These are phyloP conservation scores for Thereva nobilitata DNA, from an alignment of 2,888 invertebrate genomes.

Conservation along the genomic window DNA sequence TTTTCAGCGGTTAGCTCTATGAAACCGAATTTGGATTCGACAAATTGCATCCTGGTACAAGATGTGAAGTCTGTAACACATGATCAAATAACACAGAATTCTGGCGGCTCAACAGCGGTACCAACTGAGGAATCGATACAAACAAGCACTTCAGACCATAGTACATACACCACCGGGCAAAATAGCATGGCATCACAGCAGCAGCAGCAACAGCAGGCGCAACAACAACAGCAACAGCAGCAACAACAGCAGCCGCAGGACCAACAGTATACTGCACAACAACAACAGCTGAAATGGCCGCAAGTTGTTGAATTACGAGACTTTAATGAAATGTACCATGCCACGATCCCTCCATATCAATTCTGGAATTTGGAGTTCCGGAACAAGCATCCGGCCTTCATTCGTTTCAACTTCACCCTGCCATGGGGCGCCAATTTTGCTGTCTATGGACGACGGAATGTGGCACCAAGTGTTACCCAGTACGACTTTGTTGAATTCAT, in stretches of 20 bases:
- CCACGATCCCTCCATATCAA: conserved; percentile 85
- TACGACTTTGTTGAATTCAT: conserved; percentile 97
- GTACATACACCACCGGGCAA: conserved; percentile 62
- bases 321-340: conserved; percentile 81
- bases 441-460: conserved; percentile 91
- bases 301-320: conserved; percentile 82
- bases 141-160: conserved; percentile 72
- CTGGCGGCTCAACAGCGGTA: conserved; percentile 66
- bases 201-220: conserved; percentile 48
- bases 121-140: conserved; percentile 78
- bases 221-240: conserved; percentile 47
- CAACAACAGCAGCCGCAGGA: conserved; percentile 54
- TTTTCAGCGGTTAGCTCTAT: conserved; percentile 86
- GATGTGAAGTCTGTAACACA: conserved; percentile 76
- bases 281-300: conserved; percentile 73
- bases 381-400: conserved; percentile 87
- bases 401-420: conserved; percentile 85
- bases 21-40: conserved; percentile 84
- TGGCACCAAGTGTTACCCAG: conserved; percentile 94
- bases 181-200: conserved; percentile 57
- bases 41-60: conserved; percentile 88
- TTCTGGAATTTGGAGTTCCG: conserved; percentile 93
- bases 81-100: conserved; percentile 80
- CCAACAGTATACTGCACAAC: conserved; percentile 63
- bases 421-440: conserved; percentile 95